Evolutionary conservation across 2,113 vertebrate genomes (phyloP), one percentile per base, ranked within the genome.

Genomic region (Toxostoma redivivum): DNA sequence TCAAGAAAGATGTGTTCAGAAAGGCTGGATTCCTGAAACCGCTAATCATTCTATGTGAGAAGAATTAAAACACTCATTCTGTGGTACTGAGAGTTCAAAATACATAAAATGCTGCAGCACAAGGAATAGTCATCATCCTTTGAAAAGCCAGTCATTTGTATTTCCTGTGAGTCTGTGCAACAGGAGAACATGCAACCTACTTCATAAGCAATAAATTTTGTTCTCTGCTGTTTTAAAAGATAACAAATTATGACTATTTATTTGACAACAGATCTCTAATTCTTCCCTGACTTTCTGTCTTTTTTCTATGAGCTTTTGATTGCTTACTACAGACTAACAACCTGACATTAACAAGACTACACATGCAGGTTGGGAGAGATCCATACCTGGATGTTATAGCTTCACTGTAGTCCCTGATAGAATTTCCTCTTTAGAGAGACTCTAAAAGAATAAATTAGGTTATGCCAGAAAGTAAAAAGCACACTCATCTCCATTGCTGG

Each of bases 301-400:
- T 37, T 38, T 64, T 81, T 50, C 54, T 86, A 40, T 12, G 18
- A 60, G 37, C 28, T 66, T 82, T 54, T 65, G 30, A 38, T 61
- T 85, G 12, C 53, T 76, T 38, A 70, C 44, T 20, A 28, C 27
- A 61, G 31, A 60, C 44, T 40, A 91, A 90, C 11, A 48, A 81
- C 73, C 31, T 3, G 21, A 47, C 28, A 21, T 60, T 48, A 81
- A 28, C 30, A 74, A 81, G 40, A 24, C 22, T 65, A 45, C n/a
- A 57, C 9, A 12, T 11, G 22, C 0, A 1, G 20, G 27, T 24
- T 1, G 5, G 17, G 78, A 73, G 35, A 82, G 42, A 65, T 50
- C 47, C 51, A 16, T 30, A 76, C 50, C 25, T 53, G 51, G 40
- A 25, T 72, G 30, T 44, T 79, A n/a, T 28, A 85, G 61, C 37